Base-by-base conservation (phyloP, 2,888 invertebrate genomes). In the Andrena bicolor region DNA sequence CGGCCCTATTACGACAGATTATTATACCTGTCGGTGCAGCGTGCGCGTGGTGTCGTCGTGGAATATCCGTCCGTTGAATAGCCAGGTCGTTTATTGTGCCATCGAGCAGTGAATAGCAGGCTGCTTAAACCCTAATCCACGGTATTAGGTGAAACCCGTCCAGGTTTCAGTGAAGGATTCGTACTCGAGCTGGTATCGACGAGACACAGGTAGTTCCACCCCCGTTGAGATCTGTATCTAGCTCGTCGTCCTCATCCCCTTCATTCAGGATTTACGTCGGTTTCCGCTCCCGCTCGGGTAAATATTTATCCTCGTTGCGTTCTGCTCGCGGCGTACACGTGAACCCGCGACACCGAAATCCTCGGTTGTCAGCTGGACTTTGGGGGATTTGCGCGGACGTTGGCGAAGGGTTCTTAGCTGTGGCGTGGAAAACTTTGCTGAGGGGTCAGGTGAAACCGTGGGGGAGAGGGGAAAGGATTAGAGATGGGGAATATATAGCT, bases 111-210 rank as follows among this genome's bases (percentile, higher is more conserved):
- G 88, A 88, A 90, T 88, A 81, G 78, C 72, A 77, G 86, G 87
- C 87, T 87, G 87, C 72, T 88, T 91, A 88, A 91, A 90, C 90
- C 88, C 88, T 93, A 92, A 93, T 93, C 92, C 91, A 72, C 72
- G 72, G 90, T 84, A 91, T 92, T 92, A 90, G 91, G 90, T 91
- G 90, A 92, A 93, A 92, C 89, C 91, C 90, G 91, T 89, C 88
- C 90, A 80, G 89, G 86, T 90, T 91, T 91, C 84, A 16, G 88
- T 86, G 84, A 83, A 85, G 82, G 86, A 87, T 89, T 87, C 86
- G 60, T 72, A 76, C 72, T 51, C 35, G 48, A 75, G 66, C 71
- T 61, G 64, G 83, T 64, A 79, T 84, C 79, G 70, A 69, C 75
- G 41, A 49, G 8, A 72, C 53, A 80, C 85, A 82, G 88, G 85